phyloP scores from a whole-genome alignment of 30 jellyfish, hydroid and myxozoan species.

The Clytia hemisphaerica region DNA sequence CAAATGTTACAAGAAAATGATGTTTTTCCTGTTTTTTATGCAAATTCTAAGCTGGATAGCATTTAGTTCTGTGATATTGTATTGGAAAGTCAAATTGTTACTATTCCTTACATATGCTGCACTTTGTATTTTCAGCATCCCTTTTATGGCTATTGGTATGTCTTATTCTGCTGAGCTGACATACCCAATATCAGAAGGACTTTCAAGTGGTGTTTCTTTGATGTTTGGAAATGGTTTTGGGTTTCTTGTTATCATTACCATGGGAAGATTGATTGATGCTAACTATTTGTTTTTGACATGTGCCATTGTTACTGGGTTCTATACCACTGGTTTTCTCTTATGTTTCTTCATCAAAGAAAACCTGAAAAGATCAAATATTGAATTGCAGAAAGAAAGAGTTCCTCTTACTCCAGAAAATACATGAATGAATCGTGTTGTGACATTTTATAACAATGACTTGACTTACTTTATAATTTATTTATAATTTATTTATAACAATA shows the following conservation, averaged over 20 bases:
- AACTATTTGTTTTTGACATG: neutral
- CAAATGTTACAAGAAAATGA: conserved; percentile 32
- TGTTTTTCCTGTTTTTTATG: conserved; percentile 10
- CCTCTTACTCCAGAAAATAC: too few species aligned
- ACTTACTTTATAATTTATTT: too few species aligned
- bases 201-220: conserved; percentile 44
- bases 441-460: too few species aligned
- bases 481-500: too few species aligned
- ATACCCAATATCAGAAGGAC: conserved; percentile 55
- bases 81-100: conserved; percentile 15
- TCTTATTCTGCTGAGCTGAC: conserved; percentile 58
- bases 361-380: neutral
- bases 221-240: conserved; percentile 55
- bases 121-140: conserved; percentile 14
- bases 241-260: conserved; percentile 19
- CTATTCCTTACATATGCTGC: conserved; percentile 25
- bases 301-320: neutral
- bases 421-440: too few species aligned
- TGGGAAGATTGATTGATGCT: conserved; percentile 2
- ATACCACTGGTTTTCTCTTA: neutral
- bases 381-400: neutral
- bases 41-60: conserved; percentile 29
- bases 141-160: conserved; percentile 56
- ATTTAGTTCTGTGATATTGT: conserved; percentile 29
- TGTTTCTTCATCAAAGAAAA: neutral